Base-by-base conservation (phyloP, 1,140 invertebrate species). In the Anagrus nilaparvatae region DNA sequence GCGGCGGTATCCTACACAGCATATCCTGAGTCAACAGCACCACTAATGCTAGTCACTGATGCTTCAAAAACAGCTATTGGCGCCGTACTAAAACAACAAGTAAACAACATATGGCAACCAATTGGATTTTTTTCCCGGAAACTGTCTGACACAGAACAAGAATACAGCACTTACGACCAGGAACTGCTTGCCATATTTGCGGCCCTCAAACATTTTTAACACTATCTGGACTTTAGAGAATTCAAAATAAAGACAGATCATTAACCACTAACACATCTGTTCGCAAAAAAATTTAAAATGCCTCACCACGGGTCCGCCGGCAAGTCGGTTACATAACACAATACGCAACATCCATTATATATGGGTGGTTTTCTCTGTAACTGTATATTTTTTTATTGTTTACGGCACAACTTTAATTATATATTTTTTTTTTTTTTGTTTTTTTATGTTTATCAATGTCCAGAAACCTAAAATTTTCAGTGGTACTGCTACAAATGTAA, bases 101-200 rank as follows among this genome's bases (percentile, higher is more conserved):
- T 6, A 5, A n/a, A 42, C 27, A 17, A 34, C 19, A 7, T 6
- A n/a, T 42, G 43, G 46, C 14, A 50, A 43, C 51, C 44, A 19
- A 10, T 47, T 5, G 43, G 29, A 14, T 49, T 47, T 16, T 49
- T 43, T 20, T 47, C 46, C 18, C n/a, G 29, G 2, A 48, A 45
- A 29, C 43, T 50, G 8, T 13, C 5, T 16, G 10, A 25, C 2
- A 30, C 55, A 13, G 37, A 60, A 41, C 29, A 16, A 28, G 54
- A 50, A 4, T 60, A 59, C 40, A 46, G 44, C 40, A 53, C 56
- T 1, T 60, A 54, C 31, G 53, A 58, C 47, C 30, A 46, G 10
- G 55, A 62, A 36, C 46, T 60, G 0, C 34, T 52, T 21, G 57
- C 54, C 3, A 48, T 57, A 6, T 59, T 49, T 32, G 4, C 31